A percentile compares a stretch with the other conserved stretches of the same genome.
phyloP scores from a whole-genome alignment of 2,888 invertebrate genomes.

The Agrotis puta region DNA sequence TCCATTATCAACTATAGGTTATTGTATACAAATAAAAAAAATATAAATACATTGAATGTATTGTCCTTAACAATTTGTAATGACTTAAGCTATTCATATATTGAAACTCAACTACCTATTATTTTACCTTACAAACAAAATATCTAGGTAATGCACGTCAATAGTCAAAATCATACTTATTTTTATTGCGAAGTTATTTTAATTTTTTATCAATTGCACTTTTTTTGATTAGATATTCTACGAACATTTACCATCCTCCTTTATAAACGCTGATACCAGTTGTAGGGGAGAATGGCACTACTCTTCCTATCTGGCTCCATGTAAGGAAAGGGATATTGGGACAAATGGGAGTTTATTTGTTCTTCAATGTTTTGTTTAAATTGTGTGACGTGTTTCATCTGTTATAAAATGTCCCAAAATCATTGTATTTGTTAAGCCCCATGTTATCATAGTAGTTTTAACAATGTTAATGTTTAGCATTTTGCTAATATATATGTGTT shows the following conservation, averaged over 20 bases:
- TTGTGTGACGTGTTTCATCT: constrained; percentile 5
- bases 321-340: too few species aligned
- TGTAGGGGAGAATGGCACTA: too few species aligned
- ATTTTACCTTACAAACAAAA: background rate
- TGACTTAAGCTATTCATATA: background rate
- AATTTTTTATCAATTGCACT: background rate
- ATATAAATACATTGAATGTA: background rate
- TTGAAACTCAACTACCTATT: background rate
- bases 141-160: background rate
- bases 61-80: constrained; percentile 2
- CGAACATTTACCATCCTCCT: too few species aligned
- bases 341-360: too few species aligned
- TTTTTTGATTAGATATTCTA: background rate
- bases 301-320: too few species aligned
- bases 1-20: background rate
- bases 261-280: too few species aligned
- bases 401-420: constrained; percentile 3
- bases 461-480: constrained; percentile 64
- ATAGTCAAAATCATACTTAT: background rate
- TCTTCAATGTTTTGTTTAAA: background rate
- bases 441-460: constrained; percentile 30
- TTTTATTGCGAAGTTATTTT: background rate
- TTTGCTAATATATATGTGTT: constrained; percentile 45
- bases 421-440: constrained; percentile 16
- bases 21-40: background rate